Evolutionary conservation across 1,140 invertebrate genomes (phyloP).

Genomic region (Subanguina moxae): DNA sequence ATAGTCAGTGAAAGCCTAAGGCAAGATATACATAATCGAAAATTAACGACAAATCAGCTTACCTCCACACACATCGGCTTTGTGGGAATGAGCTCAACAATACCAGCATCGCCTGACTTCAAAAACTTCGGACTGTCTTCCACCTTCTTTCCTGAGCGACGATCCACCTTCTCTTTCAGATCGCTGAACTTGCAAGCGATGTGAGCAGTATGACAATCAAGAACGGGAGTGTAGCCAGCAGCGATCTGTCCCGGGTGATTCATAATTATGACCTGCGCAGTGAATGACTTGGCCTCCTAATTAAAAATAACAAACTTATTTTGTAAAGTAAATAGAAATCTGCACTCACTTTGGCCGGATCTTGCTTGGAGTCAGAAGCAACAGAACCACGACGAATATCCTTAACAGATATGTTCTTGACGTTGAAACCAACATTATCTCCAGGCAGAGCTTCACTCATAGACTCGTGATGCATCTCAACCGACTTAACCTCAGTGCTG

Average conservation of each 20-base stretch:
- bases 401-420: conserved; percentile 96
- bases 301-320: too few species aligned
- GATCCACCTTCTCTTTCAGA: conserved; percentile 73
- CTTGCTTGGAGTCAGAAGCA: conserved; percentile 90
- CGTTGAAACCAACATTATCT: conserved; percentile 98
- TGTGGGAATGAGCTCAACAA: conserved; percentile 73
- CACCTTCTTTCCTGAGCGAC: conserved; percentile 46
- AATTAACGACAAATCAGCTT: not conserved
- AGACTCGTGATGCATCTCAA: conserved; percentile 92
- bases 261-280: conserved; percentile 74
- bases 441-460: conserved; percentile 81
- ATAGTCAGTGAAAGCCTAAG: conserved; percentile 82
- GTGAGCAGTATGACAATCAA: conserved; percentile 97
- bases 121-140: conserved; percentile 69
- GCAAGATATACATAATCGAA: not conserved
- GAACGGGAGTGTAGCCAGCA: conserved; percentile 91
- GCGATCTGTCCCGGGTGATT: conserved; percentile 75
- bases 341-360: conserved; percentile 72
- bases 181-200: conserved; percentile 97
- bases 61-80: conserved; percentile 93
- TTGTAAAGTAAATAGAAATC: too few species aligned
- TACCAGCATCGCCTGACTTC: conserved; percentile 92
- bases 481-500: conserved; percentile 97
- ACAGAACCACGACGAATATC: conserved; percentile 93
- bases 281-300: conserved; percentile 79